Evolutionary conservation across 2,113 vertebrate species (phyloP), one percentile per base, ranked within the genome.

Genomic region (Carettochelys insculpta): DNA sequence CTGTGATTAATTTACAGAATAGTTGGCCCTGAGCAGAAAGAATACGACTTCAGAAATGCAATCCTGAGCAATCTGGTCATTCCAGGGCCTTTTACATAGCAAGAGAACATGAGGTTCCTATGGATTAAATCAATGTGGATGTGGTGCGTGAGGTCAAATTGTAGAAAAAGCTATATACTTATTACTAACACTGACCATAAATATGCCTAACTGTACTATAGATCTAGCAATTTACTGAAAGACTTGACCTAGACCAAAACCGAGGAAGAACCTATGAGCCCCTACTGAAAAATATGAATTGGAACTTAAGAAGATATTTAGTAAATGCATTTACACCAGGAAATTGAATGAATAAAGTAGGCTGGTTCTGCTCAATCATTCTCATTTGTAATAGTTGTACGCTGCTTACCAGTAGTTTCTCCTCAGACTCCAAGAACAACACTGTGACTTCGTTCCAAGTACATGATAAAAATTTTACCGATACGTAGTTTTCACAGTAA

Each of bases 291-390:
- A 91, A 94, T 14, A 27, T 47, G 52, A 58, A 52, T 41, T 58
- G 77, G 58, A 94, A 92, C 85, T 85, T 52, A 68, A 90, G 76
- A 92, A 88, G 78, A 85, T 82, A 91, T 90, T 94, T 89, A 91
- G 92, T 92, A 90, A 78, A 94, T 71, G 38, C 68, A 88, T 89
- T 80, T 61, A 61, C 41, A 83, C 88, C 86, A 92, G 94, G 90
- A 85, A 89, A 93, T 85, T 92, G 95, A 96, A 95, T 93, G 95
- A 95, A 85, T 89, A 92, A 85, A 94, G 73, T 95, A 95, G 94
- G 85, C 58, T 61, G 77, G 76, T 93, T 96, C 92, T 92, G 94
- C 94, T 95, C 94, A 75, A 88, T 87, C 94, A 89, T 92, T 95
- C 92, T 92, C 88, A 83, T 85, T 93, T 77, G 91, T 75, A 93